Conservation (phyloP, 1,140 invertebrate genomes). For the Oppia nitens region DNA sequence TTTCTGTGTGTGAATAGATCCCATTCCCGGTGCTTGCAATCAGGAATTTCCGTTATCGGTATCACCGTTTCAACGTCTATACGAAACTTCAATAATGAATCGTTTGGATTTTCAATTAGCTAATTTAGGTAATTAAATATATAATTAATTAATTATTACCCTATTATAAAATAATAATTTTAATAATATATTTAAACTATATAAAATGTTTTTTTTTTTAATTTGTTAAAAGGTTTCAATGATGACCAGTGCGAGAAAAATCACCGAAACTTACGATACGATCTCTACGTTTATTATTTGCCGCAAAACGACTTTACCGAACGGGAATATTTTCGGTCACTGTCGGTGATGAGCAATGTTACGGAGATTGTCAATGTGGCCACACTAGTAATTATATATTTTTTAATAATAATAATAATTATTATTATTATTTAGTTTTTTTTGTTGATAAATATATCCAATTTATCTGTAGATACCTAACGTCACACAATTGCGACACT, state of each 20-base stretch:
- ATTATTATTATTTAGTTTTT: no score
- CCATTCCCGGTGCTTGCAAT: constrained; percentile 58
- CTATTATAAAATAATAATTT: not conserved
- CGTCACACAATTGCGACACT: not conserved
- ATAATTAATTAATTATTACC: no score
- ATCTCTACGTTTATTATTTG: constrained; percentile 44
- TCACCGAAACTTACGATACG: constrained; percentile 29
- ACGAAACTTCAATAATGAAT: constrained; percentile 34
- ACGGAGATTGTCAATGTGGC: not conserved
- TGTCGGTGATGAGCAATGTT: constrained; percentile 36
- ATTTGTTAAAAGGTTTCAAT: not conserved
- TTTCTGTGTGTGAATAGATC: constrained; percentile 35
- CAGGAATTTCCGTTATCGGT: constrained; percentile 44
- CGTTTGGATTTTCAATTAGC: constrained; percentile 41
- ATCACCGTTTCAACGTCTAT: constrained; percentile 42
- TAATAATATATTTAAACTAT: not conserved
- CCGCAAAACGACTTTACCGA: constrained; percentile 36
- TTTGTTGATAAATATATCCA: no score
- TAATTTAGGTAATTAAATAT: constrained; percentile 24
- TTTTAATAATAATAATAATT: no score
- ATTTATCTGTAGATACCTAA: no score
- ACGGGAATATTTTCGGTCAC: constrained; percentile 41
- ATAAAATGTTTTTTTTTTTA: not conserved
- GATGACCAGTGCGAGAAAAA: constrained; percentile 7
- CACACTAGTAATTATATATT: not conserved